These are phyloP conservation scores for Lingula anatina DNA, from an alignment of 2,888 invertebrate genomes.

Conservation along the genomic window DNA sequence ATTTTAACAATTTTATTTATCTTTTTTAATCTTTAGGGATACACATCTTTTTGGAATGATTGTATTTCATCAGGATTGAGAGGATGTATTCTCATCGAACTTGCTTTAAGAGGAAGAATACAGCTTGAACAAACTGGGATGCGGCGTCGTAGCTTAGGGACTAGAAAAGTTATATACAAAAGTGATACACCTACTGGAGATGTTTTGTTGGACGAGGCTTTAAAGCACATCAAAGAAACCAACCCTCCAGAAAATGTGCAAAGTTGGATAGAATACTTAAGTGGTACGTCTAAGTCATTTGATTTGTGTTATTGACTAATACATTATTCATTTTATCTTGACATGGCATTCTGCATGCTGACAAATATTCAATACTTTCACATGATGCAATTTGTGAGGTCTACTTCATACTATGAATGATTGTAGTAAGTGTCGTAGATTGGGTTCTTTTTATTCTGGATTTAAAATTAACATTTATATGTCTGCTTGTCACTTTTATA, in stretches of 20 bases:
- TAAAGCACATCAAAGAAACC: conserved; percentile 97
- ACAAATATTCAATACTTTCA: too few species aligned
- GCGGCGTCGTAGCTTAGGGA: conserved; percentile 78
- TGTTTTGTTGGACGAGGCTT: conserved; percentile 79
- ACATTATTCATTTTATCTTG: too few species aligned
- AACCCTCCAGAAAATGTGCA: conserved; percentile 95
- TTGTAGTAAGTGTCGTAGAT: too few species aligned
- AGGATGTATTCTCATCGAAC: conserved; percentile 96
- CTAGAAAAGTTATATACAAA: conserved; percentile 70
- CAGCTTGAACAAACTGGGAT: conserved; percentile 96
- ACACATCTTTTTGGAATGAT: conserved; percentile 97
- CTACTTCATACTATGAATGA: too few species aligned
- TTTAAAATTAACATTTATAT: too few species aligned
- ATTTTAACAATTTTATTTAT: too few species aligned
- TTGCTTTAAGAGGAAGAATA: conserved; percentile 88
- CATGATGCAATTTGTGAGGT: too few species aligned
- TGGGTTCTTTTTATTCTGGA: too few species aligned
- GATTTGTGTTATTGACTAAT: too few species aligned
- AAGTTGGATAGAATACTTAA: conserved; percentile 99
- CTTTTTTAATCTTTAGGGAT: conserved; percentile 38
- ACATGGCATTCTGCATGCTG: too few species aligned
- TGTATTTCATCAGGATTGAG: conserved; percentile 98
- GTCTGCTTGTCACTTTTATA: too few species aligned
- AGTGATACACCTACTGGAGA: conserved; percentile 94
- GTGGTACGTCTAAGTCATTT: conserved; percentile 63